Conservation (phyloP, 2,113 vertebrate species). For the Turnix velox region DNA sequence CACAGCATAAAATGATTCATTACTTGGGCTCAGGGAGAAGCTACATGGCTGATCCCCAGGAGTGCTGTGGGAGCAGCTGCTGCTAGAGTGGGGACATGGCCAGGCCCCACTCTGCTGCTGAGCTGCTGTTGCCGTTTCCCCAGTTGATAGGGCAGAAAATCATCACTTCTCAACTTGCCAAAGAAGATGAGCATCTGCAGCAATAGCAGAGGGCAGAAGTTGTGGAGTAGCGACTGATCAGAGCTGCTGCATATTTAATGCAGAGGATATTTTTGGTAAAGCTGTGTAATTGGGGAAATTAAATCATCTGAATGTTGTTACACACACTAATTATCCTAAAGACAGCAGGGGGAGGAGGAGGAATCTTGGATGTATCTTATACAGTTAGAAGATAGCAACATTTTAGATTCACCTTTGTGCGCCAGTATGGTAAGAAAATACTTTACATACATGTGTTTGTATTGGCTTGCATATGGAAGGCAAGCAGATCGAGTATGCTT, state of each 20-base stretch:
- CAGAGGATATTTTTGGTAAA: neutral
- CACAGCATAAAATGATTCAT: neutral
- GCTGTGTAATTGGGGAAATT: conserved; percentile 42
- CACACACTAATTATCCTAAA: conserved; percentile 17
- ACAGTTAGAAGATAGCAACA: neutral
- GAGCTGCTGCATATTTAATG: neutral
- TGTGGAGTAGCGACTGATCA: neutral
- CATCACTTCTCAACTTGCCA: neutral
- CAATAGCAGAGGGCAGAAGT: neutral
- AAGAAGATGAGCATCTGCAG: neutral
- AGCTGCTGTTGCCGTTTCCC: neutral
- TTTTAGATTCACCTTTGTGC: neutral
- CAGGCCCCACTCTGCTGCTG: accelerated
- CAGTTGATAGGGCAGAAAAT: neutral
- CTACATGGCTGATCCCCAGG: neutral
- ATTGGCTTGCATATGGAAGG: neutral
- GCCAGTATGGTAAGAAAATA: neutral
- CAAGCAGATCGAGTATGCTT: neutral
- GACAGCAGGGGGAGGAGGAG: neutral
- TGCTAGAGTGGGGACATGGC: neutral
- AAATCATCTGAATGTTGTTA: conserved; percentile 14
- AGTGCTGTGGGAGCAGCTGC: neutral
- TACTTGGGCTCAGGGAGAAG: neutral
- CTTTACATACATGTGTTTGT: neutral
- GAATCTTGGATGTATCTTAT: neutral